A percentile compares a stretch with the other conserved stretches of the same genome.
These are phyloP conservation scores for Lamprologus speciosus DNA, from an alignment of 2,113 vertebrate genomes.

Conservation along the genomic window DNA sequence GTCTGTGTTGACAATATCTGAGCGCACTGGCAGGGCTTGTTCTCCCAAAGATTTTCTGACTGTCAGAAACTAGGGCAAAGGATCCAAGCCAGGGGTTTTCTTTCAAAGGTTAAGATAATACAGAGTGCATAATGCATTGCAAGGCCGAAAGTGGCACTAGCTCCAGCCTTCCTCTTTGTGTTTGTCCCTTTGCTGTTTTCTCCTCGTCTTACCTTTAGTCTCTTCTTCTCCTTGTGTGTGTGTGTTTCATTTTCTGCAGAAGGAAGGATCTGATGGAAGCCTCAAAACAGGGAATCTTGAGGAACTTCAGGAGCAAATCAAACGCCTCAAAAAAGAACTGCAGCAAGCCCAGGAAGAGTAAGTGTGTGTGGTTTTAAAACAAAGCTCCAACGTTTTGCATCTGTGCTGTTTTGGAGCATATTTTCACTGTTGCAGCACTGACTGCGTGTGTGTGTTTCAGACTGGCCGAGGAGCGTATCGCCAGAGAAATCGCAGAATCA, in stretches of 20 bases:
- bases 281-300: slow-evolving; percentile 57
- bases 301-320: slow-evolving; percentile 73
- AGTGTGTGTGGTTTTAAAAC: slow-evolving; percentile 23
- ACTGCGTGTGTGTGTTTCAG: slow-evolving; percentile 25
- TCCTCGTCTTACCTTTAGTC: background rate
- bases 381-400: background rate
- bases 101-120: slow-evolving; percentile 6
- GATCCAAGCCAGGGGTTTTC: background rate
- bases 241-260: background rate
- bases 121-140: slow-evolving; percentile 4
- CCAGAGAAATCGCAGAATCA: slow-evolving; percentile 58
- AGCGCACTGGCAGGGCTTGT: background rate
- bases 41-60: slow-evolving; percentile 12
- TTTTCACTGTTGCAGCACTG: background rate
- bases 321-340: slow-evolving; percentile 70
- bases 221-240: background rate
- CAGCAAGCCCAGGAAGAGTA: slow-evolving; percentile 78
- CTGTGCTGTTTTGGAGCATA: background rate
- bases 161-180: background rate
- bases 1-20: background rate
- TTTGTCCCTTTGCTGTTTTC: background rate
- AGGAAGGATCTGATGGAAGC: background rate
- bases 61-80: slow-evolving; percentile 49
- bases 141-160: background rate
- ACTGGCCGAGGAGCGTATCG: slow-evolving; percentile 48